phyloP scores from a whole-genome alignment of 1,140 invertebrate species.

The Pseudomyrmex flavicornis region DNA sequence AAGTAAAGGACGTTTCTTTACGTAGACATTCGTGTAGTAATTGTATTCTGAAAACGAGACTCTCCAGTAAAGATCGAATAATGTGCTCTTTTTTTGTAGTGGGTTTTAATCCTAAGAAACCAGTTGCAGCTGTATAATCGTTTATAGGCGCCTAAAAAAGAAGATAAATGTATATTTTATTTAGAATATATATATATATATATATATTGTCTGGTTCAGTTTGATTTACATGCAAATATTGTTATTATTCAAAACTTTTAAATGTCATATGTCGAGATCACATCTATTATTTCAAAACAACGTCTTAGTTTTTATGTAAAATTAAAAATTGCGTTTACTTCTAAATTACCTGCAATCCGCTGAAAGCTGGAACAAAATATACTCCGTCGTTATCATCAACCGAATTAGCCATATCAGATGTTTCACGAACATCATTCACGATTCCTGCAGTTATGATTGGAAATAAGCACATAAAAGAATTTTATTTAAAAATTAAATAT shows the following conservation, averaged over 20 bases:
- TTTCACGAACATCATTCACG: conserved; percentile 89
- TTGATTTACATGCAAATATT: not conserved
- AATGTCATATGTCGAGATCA: not conserved
- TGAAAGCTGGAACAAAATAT: conserved; percentile 96
- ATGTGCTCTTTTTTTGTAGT: conserved; percentile 92
- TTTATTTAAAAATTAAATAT: not conserved
- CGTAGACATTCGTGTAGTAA: conserved; percentile 90
- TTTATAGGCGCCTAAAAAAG: conserved; percentile 92
- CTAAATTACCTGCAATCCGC: conserved; percentile 91
- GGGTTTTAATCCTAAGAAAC: conserved; percentile 94
- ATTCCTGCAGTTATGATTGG: conserved; percentile 86
- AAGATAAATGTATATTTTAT: not conserved
- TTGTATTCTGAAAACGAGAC: conserved; percentile 93
- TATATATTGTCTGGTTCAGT: not conserved
- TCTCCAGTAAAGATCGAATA: conserved; percentile 93
- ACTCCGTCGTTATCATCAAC: conserved; percentile 92
- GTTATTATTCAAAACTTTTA: not conserved
- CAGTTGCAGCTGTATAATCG: conserved; percentile 92
- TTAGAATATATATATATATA: conserved; percentile 33
- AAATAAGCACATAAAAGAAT: conserved; percentile 25
- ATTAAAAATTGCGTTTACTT: too few relatives aligned
- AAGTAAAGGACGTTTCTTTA: conserved; percentile 88
- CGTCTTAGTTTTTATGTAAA: too few relatives aligned
- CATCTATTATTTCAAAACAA: not conserved
- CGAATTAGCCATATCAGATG: conserved; percentile 89